phyloP scores from a whole-genome alignment of 1,140 invertebrate species.

The Bombus sibiricus region DNA sequence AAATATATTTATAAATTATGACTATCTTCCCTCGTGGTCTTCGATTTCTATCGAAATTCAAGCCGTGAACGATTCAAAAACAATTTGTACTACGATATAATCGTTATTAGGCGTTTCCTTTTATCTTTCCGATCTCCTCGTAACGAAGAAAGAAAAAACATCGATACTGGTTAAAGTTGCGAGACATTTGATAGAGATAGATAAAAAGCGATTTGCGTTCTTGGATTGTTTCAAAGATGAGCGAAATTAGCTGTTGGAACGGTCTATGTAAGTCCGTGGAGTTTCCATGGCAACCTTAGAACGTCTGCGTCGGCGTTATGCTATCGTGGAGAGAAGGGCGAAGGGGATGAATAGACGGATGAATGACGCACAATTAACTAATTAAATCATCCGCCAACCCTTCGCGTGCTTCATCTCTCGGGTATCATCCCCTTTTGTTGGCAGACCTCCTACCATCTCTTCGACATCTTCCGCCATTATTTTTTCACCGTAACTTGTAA shows the following conservation, averaged over 20 bases:
- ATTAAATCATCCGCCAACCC: conserved; percentile 82
- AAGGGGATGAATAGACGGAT: conserved; percentile 82
- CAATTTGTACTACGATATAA: too few species aligned
- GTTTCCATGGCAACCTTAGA: conserved; percentile 79
- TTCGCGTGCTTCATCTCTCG: conserved; percentile 77
- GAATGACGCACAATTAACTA: conserved; percentile 83
- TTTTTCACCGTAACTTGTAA: conserved; percentile 46
- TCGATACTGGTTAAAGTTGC: not conserved
- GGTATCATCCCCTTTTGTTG: conserved; percentile 80
- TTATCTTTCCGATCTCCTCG: not conserved
- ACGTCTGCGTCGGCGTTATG: conserved; percentile 68
- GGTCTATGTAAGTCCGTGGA: conserved; percentile 66
- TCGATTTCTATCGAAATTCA: too few species aligned
- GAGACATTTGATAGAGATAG: not conserved
- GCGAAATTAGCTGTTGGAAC: conserved; percentile 61
- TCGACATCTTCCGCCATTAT: conserved; percentile 74
- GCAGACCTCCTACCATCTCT: conserved; percentile 74
- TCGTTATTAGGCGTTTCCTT: not conserved
- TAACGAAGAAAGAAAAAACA: too few species aligned
- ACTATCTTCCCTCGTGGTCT: too few species aligned
- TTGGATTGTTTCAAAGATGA: conserved; percentile 50
- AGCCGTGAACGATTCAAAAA: too few species aligned
- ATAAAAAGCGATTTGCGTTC: conserved; percentile 34
- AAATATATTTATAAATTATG: too few species aligned
- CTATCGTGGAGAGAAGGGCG: conserved; percentile 59